Conservation (phyloP, 2,888 invertebrate genomes). For the Eilema griseolum region DNA sequence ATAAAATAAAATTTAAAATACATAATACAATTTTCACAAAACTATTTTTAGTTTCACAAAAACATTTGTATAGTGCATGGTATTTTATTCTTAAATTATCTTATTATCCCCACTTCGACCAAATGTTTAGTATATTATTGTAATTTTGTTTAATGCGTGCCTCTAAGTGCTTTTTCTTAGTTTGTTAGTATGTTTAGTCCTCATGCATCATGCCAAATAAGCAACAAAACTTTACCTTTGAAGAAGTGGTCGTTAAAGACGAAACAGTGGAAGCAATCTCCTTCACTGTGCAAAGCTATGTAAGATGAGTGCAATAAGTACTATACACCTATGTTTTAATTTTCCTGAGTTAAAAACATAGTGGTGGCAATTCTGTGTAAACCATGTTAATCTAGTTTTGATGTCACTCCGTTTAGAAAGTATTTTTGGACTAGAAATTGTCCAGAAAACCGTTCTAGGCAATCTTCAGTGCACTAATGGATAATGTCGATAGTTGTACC, state of each 20-base stretch:
- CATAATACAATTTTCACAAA: constrained; percentile 16
- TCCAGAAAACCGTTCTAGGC: not conserved
- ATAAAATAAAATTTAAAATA: constrained; percentile 4
- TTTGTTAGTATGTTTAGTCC: constrained; percentile 54
- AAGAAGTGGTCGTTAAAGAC: constrained; percentile 73
- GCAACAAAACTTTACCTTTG: constrained; percentile 84
- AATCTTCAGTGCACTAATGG: not conserved
- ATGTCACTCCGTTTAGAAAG: not conserved
- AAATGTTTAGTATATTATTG: constrained; percentile 39
- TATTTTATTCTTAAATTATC: constrained; percentile 65
- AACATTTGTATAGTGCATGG: constrained; percentile 70
- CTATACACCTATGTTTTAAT: constrained; percentile 58
- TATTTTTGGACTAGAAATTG: not conserved
- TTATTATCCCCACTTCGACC: constrained; percentile 24
- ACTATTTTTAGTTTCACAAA: constrained; percentile 6
- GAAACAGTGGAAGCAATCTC: constrained; percentile 78
- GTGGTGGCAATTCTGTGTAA: constrained; percentile 8
- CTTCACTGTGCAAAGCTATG: constrained; percentile 83
- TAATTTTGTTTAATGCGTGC: constrained; percentile 48
- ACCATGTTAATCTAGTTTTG: constrained; percentile 9
- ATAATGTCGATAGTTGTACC: not conserved
- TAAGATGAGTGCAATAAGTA: constrained; percentile 75
- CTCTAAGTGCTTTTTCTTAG: constrained; percentile 54
- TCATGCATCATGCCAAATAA: constrained; percentile 80
- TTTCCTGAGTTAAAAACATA: constrained; percentile 45